These are phyloP conservation scores for Ctenopoma multispine DNA, from an alignment of 2,797 vertebrate species.

Conservation along the genomic window DNA sequence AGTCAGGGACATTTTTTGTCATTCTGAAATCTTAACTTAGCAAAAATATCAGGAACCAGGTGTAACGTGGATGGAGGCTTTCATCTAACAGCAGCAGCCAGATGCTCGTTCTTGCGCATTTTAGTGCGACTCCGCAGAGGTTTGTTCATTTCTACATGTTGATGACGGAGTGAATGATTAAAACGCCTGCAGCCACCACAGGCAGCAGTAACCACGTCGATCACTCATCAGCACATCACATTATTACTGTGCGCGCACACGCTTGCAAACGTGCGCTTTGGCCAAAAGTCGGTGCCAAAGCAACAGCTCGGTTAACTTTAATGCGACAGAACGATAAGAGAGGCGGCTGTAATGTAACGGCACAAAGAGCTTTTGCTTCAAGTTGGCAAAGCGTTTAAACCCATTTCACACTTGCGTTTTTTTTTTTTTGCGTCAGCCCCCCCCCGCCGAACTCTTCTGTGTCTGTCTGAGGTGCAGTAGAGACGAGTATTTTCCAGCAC, in stretches of 20 bases:
- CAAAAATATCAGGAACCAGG: background rate
- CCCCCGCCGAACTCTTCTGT: constrained; percentile 9
- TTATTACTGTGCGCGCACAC: background rate
- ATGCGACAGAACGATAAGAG: constrained; percentile 11
- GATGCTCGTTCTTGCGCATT: constrained; percentile 32
- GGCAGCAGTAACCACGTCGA: background rate
- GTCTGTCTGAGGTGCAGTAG: constrained; percentile 31
- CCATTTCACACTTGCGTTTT: constrained; percentile 32
- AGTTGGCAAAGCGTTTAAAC: constrained; percentile 15
- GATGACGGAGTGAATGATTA: background rate
- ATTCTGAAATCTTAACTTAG: background rate
- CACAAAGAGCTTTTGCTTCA: background rate
- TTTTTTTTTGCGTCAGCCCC: no score
- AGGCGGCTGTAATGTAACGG: background rate
- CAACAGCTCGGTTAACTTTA: constrained; percentile 55
- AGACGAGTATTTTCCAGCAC: constrained; percentile 20
- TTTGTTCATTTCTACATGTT: background rate
- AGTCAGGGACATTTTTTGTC: background rate
- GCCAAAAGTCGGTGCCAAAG: constrained; percentile 37
- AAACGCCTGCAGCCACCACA: background rate
- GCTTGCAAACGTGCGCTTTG: background rate
- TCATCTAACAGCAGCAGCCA: background rate
- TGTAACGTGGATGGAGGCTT: no score
- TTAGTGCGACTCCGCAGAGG: constrained; percentile 5
- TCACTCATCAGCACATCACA: background rate